phyloP scores from a whole-genome alignment of 92 coral and sea anemone species.

The Epizoanthus scotinus region DNA sequence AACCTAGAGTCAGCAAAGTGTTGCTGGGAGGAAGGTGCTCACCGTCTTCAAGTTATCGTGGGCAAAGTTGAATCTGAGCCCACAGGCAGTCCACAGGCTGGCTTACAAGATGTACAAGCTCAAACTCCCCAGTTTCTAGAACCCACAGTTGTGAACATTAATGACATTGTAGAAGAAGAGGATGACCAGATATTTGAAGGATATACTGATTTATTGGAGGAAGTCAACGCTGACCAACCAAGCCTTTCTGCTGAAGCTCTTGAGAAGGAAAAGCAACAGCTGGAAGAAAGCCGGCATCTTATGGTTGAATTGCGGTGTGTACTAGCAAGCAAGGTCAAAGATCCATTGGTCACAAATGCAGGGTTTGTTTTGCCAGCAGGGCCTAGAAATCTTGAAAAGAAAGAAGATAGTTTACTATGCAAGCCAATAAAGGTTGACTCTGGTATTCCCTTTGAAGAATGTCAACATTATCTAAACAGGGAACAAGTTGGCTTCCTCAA shows the following conservation, averaged over 20 bases:
- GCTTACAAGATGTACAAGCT: not conserved
- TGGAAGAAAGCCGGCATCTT: constrained; percentile 81
- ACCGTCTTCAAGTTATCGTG: constrained; percentile 41
- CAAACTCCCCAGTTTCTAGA: constrained; percentile 25
- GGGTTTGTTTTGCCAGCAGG: constrained; percentile 74
- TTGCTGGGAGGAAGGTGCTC: constrained; percentile 82
- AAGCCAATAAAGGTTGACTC: not conserved
- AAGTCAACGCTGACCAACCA: constrained; percentile 32
- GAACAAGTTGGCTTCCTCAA: not conserved
- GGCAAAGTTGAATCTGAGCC: constrained; percentile 18
- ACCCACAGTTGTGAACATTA: not conserved
- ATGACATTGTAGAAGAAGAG: constrained; percentile 17
- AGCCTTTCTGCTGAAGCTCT: constrained; percentile 60
- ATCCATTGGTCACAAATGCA: constrained; percentile 78
- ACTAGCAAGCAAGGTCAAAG: constrained; percentile 73
- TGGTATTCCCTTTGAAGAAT: not conserved
- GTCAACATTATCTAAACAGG: not conserved
- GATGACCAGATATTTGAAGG: constrained; percentile 90
- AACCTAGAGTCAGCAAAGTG: constrained; percentile 69
- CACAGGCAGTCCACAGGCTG: constrained; percentile 7
- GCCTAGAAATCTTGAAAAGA: not conserved
- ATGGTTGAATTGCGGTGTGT: constrained; percentile 85
- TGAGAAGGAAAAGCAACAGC: constrained; percentile 58
- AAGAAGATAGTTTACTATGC: not conserved
- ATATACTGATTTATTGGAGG: constrained; percentile 71